Base-by-base conservation (phyloP, 2,797 vertebrate genomes). In the Linurgus olivaceus region DNA sequence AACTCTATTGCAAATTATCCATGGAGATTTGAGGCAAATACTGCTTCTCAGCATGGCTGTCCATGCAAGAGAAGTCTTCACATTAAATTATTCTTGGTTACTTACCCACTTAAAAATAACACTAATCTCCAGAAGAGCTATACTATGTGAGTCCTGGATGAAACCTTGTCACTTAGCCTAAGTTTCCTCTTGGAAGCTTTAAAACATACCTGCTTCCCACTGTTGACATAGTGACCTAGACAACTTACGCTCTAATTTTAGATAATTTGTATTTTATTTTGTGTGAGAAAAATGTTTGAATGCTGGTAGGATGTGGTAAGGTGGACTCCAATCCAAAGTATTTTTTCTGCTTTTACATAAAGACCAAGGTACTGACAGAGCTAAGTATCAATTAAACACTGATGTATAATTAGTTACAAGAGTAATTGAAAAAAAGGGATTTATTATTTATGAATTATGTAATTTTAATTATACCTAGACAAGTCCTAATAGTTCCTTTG, bases 361-460 rank as follows among this genome's bases (percentile, higher is more conserved):
- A 88, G 78, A 42, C 33, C 8, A 31, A 59, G 25, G 31, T 48
- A 71, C 40, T 67, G 59, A 85, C 12, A 88, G 65, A 80, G 18
- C 17, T 86, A 88, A 77, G 55, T 90, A 80, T 71, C 57, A 94
- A 58, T 72, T 91, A 78, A 75, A 11, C 37, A 20, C 6, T 45
- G n/a, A 58, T 61, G 17, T 57, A 71, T 81, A 95, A 81, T 61
- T 81, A 80, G 55, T 24, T 21, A 61, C 58, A 68, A 78, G 29
- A 71, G 33, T 80, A 94, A 91, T 51, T 92, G 91, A 90, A 90
- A 68, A 54, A 62, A 87, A 61, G 20, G 14, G 13, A 83, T 88
- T 62, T 70, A 59, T 90, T 88, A 84, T 86, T 96, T 90, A 84
- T 90, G 37, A 95, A 91, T 75, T 35, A 65, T 20, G 20, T 24